phyloP scores from a whole-genome alignment of 2,888 invertebrate genomes.

The Stegana nigrithorax region DNA sequence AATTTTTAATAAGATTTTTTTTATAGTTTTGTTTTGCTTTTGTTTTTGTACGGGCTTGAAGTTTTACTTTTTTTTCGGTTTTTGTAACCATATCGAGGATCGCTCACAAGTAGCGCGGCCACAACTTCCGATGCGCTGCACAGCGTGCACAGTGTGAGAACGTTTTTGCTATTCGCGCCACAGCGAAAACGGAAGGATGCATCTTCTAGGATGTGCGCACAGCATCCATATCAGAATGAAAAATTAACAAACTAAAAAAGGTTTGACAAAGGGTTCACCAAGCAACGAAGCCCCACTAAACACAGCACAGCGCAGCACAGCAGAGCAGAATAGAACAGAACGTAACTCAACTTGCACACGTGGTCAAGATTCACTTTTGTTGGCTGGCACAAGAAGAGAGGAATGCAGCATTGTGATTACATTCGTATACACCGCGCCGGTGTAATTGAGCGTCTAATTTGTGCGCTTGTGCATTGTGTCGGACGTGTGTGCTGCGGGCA shows the following conservation, averaged over 20 bases:
- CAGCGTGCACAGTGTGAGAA: constrained; percentile 66
- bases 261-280: constrained; percentile 37
- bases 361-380: constrained; percentile 64
- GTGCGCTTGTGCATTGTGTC: constrained; percentile 11
- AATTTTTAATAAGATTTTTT: constrained; percentile 64
- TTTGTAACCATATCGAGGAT: constrained; percentile 27
- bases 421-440: too few species aligned
- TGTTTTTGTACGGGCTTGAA: constrained; percentile 33
- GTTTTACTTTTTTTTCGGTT: constrained; percentile 19
- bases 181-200: neutral
- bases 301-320: neutral
- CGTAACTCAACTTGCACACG: constrained; percentile 39
- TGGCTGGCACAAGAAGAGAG: too few species aligned
- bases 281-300: constrained; percentile 37
- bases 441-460: constrained; percentile 59
- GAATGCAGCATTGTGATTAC: constrained; percentile 37
- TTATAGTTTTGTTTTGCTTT: constrained; percentile 49
- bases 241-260: constrained; percentile 18
- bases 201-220: too few species aligned
- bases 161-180: constrained; percentile 53
- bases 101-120: constrained; percentile 27
- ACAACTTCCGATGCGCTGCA: constrained; percentile 51
- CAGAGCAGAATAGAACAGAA: neutral
- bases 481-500: neutral
- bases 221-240: too few species aligned